A percentile compares a stretch with the other conserved stretches of the same genome.
Conservation (phyloP, 1,140 invertebrate species). For the Antheraea pernyi region DNA sequence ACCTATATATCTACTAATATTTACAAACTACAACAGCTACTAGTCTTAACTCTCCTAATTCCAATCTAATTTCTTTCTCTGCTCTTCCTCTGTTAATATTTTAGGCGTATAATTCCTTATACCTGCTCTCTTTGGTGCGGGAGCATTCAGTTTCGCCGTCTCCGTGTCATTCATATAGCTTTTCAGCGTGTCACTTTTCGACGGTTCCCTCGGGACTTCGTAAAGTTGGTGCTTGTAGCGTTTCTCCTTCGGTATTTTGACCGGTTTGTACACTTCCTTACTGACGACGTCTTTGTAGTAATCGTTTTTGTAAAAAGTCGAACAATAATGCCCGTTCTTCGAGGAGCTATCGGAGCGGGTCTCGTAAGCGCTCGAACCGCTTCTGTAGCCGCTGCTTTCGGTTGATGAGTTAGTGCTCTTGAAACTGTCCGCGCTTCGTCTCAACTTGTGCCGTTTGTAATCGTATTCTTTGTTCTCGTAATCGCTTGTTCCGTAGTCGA, state of each 20-base stretch:
- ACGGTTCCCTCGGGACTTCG: conserved; percentile 75
- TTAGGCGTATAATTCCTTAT: conserved; percentile 85
- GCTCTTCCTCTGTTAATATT: conserved; percentile 78
- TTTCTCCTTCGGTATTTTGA: conserved; percentile 78
- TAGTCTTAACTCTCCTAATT: conserved; percentile 61
- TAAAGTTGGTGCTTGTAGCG: conserved; percentile 66
- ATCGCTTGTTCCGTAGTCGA: conserved; percentile 44
- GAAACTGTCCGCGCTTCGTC: conserved; percentile 63
- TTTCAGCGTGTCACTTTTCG: conserved; percentile 81
- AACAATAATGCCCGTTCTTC: conserved; percentile 65
- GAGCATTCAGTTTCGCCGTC: conserved; percentile 60
- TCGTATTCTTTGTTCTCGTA: conserved; percentile 59
- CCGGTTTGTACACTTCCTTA: conserved; percentile 76
- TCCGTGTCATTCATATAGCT: conserved; percentile 81
- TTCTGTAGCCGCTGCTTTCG: conserved; percentile 70
- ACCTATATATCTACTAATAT: conserved; percentile 66
- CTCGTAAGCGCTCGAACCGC: conserved; percentile 65
- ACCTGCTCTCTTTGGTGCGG: conserved; percentile 75
- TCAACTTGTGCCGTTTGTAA: conserved; percentile 55
- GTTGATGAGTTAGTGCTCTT: conserved; percentile 68
- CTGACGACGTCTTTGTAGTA: conserved; percentile 75
- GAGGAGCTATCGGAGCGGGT: conserved; percentile 60
- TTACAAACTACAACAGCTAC: conserved; percentile 60
- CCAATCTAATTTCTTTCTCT: conserved; percentile 70
- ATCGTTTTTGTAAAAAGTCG: conserved; percentile 76